Evolutionary conservation across 2,888 invertebrate species (phyloP).

Genomic region (Spodoptera littoralis): DNA sequence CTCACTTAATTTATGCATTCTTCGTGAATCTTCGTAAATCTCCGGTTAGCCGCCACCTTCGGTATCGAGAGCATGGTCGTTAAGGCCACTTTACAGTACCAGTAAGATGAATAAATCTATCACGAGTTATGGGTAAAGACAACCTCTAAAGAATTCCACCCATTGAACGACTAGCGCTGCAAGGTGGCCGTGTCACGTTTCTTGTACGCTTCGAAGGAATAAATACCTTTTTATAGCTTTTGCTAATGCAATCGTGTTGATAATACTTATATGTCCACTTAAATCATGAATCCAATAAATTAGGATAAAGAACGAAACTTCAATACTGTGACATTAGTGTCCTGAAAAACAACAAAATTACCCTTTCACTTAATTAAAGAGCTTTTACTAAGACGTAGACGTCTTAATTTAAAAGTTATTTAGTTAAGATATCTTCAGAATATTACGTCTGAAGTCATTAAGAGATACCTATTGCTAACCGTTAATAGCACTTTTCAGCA

Average conservation of each 20-base stretch:
- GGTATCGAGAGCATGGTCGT: background rate
- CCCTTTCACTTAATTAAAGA: no score
- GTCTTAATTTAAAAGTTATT: no score
- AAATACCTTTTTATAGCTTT: constrained; percentile 2
- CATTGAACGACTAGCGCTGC: constrained; percentile 2
- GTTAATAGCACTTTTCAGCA: constrained; percentile 3
- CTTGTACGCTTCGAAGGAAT: background rate
- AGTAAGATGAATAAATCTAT: background rate
- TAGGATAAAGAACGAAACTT: no score
- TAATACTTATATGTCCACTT: background rate
- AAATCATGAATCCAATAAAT: background rate
- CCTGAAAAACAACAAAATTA: constrained; percentile 4
- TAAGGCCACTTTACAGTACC: background rate
- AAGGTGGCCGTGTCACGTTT: background rate
- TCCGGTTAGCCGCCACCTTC: background rate
- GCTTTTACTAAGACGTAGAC: no score
- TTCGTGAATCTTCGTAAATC: constrained; percentile 9
- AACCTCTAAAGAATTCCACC: constrained; percentile 12
- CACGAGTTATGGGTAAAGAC: background rate
- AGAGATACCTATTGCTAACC: no score
- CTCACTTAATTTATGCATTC: background rate
- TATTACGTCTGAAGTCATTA: no score
- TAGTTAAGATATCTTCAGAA: no score
- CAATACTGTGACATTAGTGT: background rate
- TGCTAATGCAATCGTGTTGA: background rate